Conservation (phyloP, 2,113 vertebrate species). For the Serranochromis macrocephalus region DNA sequence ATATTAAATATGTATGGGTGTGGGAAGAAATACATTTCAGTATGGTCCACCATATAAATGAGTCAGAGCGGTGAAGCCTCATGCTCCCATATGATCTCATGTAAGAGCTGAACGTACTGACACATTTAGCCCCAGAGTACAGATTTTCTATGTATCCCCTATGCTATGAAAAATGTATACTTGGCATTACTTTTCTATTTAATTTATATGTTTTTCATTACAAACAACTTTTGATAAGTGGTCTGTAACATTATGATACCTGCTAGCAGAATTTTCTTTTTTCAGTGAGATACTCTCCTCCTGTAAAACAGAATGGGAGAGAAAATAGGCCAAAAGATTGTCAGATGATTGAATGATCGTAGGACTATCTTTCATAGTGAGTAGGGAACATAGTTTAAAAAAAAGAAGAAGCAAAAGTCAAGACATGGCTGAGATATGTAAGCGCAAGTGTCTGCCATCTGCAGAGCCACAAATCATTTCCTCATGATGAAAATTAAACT, state of each 20-base stretch:
- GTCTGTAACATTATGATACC: not conserved
- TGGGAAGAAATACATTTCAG: conserved; percentile 7
- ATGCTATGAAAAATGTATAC: not conserved
- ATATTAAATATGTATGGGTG: conserved; percentile 46
- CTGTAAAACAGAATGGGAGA: not conserved
- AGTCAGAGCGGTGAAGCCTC: not conserved
- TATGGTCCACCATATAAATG: not conserved
- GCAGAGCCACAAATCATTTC: not conserved
- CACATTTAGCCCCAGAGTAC: not conserved
- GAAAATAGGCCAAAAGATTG: not conserved
- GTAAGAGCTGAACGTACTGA: not conserved
- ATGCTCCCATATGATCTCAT: not conserved
- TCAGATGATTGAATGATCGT: not conserved
- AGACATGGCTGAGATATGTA: not conserved
- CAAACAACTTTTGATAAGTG: not conserved
- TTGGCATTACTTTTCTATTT: not conserved
- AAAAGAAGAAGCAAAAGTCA: not conserved
- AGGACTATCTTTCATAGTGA: not conserved
- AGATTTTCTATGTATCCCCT: not conserved
- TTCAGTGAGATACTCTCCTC: not conserved
- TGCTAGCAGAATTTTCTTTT: not conserved
- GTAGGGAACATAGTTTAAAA: not conserved
- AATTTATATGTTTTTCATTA: not conserved
- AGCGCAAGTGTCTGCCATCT: not conserved
- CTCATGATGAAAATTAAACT: not conserved